These are phyloP conservation scores for Chiloscyllium punctatum DNA, from an alignment of 2,797 vertebrate genomes.

Conservation along the genomic window DNA sequence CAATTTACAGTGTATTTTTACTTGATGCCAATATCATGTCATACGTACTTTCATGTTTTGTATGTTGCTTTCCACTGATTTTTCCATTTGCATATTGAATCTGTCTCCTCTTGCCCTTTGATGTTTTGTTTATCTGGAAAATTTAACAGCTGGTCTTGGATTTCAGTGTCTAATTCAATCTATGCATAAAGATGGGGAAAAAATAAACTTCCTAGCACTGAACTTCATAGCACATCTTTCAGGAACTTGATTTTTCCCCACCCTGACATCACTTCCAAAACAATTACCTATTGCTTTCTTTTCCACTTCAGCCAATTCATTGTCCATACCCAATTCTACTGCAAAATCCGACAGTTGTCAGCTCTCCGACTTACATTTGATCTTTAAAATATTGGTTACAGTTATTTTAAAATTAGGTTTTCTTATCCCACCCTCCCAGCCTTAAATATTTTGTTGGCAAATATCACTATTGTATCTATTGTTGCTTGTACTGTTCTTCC, in stretches of 20 bases:
- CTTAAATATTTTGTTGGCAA: background rate
- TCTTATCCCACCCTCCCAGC: background rate
- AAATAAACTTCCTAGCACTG: background rate
- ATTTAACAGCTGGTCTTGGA: background rate
- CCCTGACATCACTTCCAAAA: too few relatives aligned
- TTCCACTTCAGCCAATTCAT: background rate
- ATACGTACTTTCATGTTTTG: background rate
- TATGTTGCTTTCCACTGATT: background rate
- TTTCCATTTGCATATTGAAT: background rate
- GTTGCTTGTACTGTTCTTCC: background rate
- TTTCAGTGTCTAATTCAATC: background rate
- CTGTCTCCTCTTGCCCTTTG: background rate
- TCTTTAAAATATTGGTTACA: background rate
- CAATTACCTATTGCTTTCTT: background rate
- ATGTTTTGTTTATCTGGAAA: background rate
- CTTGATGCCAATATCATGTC: background rate
- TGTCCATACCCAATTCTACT: background rate
- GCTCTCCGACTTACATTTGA: background rate
- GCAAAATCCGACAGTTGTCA: background rate
- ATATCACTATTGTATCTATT: background rate
- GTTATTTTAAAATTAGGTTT: background rate
- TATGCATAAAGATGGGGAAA: background rate
- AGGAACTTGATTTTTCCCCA: background rate
- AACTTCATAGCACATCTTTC: background rate
- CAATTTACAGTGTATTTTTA: background rate